phyloP scores from a whole-genome alignment of 2,113 vertebrate species.

The Ondatra zibethicus region DNA sequence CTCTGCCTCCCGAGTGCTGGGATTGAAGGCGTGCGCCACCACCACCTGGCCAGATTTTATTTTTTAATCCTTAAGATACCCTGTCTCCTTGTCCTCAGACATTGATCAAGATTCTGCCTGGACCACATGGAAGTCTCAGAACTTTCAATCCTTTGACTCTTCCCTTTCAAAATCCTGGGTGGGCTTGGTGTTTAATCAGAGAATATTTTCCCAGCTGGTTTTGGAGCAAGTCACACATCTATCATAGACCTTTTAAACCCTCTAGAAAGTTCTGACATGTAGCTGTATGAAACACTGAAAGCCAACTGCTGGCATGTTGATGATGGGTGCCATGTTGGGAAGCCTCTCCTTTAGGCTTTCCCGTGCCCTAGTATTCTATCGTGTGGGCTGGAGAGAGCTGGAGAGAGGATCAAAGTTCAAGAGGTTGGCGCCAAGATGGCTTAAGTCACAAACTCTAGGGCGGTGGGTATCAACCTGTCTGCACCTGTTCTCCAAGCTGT shows the following conservation, averaged over 20 bases:
- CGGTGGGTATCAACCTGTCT: neutral
- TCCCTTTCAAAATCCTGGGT: neutral
- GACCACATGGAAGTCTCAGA: neutral
- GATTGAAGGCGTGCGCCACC: too few relatives aligned
- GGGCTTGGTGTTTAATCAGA: constrained; percentile 2
- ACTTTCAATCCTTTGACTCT: neutral
- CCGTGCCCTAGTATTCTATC: neutral
- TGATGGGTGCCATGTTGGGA: neutral
- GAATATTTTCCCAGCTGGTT: constrained; percentile 41
- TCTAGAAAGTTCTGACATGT: neutral
- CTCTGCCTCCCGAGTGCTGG: too few relatives aligned
- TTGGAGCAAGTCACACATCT: constrained; percentile 17
- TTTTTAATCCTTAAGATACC: constrained; percentile 26
- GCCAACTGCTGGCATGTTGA: neutral
- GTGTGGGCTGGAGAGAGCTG: neutral
- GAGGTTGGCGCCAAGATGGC: neutral
- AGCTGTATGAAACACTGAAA: neutral
- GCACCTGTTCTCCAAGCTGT: neutral
- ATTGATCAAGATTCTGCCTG: neutral
- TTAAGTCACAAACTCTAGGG: neutral
- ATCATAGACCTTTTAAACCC: constrained; percentile 16
- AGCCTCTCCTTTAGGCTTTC: neutral
- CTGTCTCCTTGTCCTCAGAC: neutral
- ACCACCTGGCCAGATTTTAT: constrained; percentile 4
- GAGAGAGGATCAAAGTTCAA: neutral